A percentile compares a stretch with the other conserved stretches of the same genome.
Evolutionary conservation across 2,797 vertebrate species (phyloP).

Genomic region (Lerista edwardsae): DNA sequence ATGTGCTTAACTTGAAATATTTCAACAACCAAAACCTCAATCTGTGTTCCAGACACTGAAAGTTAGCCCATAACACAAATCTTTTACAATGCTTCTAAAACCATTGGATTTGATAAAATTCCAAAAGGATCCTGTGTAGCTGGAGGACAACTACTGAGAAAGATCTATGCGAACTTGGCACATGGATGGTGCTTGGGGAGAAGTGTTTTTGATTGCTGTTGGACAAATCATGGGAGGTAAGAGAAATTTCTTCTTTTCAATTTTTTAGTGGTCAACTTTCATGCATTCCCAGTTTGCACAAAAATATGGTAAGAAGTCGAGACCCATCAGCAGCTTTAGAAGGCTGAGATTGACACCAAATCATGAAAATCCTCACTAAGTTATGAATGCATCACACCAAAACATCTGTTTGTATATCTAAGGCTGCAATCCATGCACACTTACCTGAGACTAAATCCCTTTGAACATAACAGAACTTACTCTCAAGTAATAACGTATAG

Average conservation of each 20-base stretch:
- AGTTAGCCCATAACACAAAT: background rate
- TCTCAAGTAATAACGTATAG: too few species aligned
- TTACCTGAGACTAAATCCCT: too few species aligned
- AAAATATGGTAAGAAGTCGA: background rate
- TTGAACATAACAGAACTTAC: too few species aligned
- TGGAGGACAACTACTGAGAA: background rate
- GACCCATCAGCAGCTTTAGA: background rate
- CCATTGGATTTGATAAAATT: background rate
- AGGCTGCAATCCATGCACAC: too few species aligned
- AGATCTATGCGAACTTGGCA: background rate
- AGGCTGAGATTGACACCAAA: background rate
- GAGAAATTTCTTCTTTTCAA: background rate
- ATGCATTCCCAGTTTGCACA: background rate
- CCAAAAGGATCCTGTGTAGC: background rate
- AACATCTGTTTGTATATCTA: background rate
- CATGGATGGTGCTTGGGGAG: background rate
- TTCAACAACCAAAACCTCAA: background rate
- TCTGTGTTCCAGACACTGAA: background rate
- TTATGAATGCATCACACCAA: background rate
- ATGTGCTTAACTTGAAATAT: background rate
- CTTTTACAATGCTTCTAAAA: background rate
- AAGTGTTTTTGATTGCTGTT: background rate
- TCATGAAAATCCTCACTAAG: background rate
- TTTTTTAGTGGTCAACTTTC: background rate
- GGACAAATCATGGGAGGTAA: background rate